Evolutionary conservation across 2,888 invertebrate species (phyloP).

Genomic region (Microdon myrmicae): DNA sequence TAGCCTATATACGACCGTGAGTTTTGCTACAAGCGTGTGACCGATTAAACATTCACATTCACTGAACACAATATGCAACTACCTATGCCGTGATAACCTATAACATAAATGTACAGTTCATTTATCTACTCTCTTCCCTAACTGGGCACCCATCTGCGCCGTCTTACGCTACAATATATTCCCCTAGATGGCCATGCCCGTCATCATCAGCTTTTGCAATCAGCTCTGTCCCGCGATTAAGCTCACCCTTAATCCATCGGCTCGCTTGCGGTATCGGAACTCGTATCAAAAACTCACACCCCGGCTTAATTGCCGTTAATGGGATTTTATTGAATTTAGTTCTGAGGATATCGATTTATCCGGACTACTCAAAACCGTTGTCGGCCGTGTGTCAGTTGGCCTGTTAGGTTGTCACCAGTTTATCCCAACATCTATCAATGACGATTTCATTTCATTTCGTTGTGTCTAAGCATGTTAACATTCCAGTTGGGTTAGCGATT

Average conservation of each 20-base stretch:
- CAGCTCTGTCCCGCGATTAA: conserved; percentile 15
- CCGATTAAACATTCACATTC: too few relatives aligned
- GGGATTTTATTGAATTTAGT: conserved; percentile 27
- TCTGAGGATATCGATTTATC: conserved; percentile 41
- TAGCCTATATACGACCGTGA: too few relatives aligned
- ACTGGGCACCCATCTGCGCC: too few relatives aligned
- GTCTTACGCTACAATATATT: too few relatives aligned
- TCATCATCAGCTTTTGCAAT: too few relatives aligned
- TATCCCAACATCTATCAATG: not conserved
- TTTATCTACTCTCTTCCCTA: too few relatives aligned
- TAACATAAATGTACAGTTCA: too few relatives aligned
- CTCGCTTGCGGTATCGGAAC: conserved; percentile 15
- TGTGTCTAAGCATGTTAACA: conserved; percentile 42
- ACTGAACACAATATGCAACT: too few relatives aligned
- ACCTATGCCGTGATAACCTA: too few relatives aligned
- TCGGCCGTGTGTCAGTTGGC: not conserved
- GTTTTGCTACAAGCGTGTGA: too few relatives aligned
- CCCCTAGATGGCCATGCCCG: too few relatives aligned
- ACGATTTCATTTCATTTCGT: conserved; percentile 22
- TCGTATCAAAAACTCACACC: conserved; percentile 10
- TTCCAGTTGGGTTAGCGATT: conserved; percentile 50
- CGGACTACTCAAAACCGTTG: conserved; percentile 23
- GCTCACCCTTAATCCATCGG: conserved; percentile 22
- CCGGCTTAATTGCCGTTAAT: conserved; percentile 40
- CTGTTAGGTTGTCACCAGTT: not conserved